Base-by-base conservation (phyloP, 2,797 vertebrate species). In the Triplophysa yarkandensis region DNA sequence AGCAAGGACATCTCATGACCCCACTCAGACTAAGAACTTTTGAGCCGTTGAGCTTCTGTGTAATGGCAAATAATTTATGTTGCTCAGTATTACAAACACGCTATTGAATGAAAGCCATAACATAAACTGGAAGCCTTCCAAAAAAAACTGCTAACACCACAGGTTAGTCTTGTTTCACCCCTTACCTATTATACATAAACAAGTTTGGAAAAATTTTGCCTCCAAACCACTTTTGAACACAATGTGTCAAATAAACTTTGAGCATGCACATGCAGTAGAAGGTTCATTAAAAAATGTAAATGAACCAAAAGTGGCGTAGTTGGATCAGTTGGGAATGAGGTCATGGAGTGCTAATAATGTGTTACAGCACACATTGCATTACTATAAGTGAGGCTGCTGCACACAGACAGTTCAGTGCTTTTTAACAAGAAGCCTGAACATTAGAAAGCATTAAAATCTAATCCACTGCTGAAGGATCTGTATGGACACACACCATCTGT, bases 391-490 rank as follows among this genome's bases (percentile, higher is more conserved):
- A 43, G 17, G 13, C 41, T 43, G 4, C 41, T 43, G 41, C 41
- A 17, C 14, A 25, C 50, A 23, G 50, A 52, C 10, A 21, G 46
- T 50, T 25, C 5, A 54, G 14, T 14, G 46, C 46, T 50, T 27
- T 54, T 25, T n/a, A 27, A 21, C 23, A 14, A 23, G 13, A 52
- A 13, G 50, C 23, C 23, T 25, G 1, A 43, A 43, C 23, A 25
- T 54, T 1, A 25, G 11, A 23, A 27, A 14, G 23, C 23, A 54
- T 25, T 25, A 25, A 14, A 10, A 39, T 27, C 2, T 19, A 52
- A 48, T 70, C 39, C 14, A 71, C 19, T 61, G 25, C 57, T 48
- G 58, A 71, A 48, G 17, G 21, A 27, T 5, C 21, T 52, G 44
- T 71, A 43, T 62, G 43, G 44, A 6, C 58, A 39, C 4, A 39